Base-by-base conservation (phyloP, 2,888 invertebrate genomes). In the Ceraclea dissimilis region DNA sequence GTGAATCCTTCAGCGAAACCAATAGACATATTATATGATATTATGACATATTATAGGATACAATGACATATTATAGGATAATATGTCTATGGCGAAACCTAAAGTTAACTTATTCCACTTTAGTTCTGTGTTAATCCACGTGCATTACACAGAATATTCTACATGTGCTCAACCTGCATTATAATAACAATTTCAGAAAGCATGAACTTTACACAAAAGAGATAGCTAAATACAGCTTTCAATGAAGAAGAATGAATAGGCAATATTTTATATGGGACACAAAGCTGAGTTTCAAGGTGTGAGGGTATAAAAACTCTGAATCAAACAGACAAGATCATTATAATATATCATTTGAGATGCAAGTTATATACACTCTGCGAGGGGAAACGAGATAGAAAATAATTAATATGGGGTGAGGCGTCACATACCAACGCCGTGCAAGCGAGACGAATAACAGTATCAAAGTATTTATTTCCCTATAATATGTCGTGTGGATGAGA, bases 121-220 rank as follows among this genome's bases (percentile, higher is more conserved):
- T 16, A 22, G 2, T 8, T 22, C 13, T 13, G 22, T n/a, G 26
- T 16, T 13, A 49, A n/a, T 16, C 44, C 49, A 50, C 49, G 54
- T 54, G 54, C 43, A 43, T 13, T 26, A 49, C 43, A 20, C 22
- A 16, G 44, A 49, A 19, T 54, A 34, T 19, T 5, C 43, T 49
- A 20, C 54, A 54, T 54, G 54, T 50, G 54, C 54, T 49, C 31
- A 11, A 13, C 11, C 8, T 26, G 44, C 13, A 48, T 26, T 50
- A 49, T 39, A 39, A 39, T 39, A 39, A 39, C 39, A 39, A 39
- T 39, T 39, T 16, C 39, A 39, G 39, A 39, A 39, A 39, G 39
- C 39, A 16, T 39, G n/a, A 39, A 39, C 16, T 39, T 39, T 16
- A 39, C 39, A 13, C 39, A 13, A 26, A 4, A 10, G 49, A 49